Base-by-base conservation (phyloP, 2,888 invertebrate species). In the Acrobasis consociella region DNA sequence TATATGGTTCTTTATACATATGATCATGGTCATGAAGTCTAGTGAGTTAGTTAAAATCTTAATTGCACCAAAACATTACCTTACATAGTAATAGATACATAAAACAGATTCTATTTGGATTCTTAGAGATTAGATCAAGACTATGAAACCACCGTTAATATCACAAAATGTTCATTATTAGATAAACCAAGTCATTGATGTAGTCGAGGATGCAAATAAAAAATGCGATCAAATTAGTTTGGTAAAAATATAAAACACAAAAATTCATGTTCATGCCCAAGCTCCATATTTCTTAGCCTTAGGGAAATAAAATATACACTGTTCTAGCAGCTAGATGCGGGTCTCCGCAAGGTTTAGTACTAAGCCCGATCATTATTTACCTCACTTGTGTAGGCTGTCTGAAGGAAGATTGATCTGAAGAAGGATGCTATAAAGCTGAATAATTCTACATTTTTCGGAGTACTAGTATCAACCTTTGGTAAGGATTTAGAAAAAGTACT, bases 321-420 rank as follows among this genome's bases (percentile, higher is more conserved):
- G n/a, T 46, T n/a, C 46, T 46, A 46, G 46, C 11, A 1, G 13
- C 13, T 46, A 46, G 46, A 46, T 5, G 46, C 46, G 46, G 46
- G 46, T 46, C 46, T 46, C 46, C 13, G 11, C 46, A n/a, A 46
- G 46, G 46, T 46, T 46, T 46, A 46, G 46, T 46, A n/a, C 46
- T 46, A 46, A 46, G 46, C 46, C n/a, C 46, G 11, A 46, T 46
- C 46, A 46, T 46, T 46, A 46, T 46, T 46, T 46, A 46, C 46
- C 46, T n/a, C 13, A 46, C 46, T 46, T 13, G 46, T 46, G 46
- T 46, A 46, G 46, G 46, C 46, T 46, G 46, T 46, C 46, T 46
- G 5, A 46, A 46, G 46, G 46, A 46, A 46, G 46, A 46, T 46
- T 46, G n/a, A 46, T 46, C 11, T 46, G 13, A 42, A 42, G 42